phyloP scores from a whole-genome alignment of 2,113 vertebrate genomes.

The Daboia siamensis region DNA sequence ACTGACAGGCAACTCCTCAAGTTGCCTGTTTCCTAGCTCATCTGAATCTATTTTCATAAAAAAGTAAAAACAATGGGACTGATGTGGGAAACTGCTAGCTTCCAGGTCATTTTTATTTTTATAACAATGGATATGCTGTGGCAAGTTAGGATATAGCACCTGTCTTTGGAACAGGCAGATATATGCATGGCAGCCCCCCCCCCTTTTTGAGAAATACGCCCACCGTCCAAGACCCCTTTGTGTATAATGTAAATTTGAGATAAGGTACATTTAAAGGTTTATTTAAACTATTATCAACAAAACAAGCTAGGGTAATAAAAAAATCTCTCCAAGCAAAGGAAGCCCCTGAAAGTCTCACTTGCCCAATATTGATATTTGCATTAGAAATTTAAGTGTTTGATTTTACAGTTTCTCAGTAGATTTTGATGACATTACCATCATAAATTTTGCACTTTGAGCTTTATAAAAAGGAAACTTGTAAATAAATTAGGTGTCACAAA shows the following conservation, averaged over 20 bases:
- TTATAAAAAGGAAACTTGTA: background rate
- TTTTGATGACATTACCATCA: background rate
- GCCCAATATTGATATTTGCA: background rate
- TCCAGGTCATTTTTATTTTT: background rate
- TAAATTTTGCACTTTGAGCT: background rate
- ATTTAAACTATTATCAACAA: background rate
- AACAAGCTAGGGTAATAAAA: background rate
- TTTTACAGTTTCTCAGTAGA: background rate
- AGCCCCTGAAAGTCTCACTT: background rate
- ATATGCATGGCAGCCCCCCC: background rate
- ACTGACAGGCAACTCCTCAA: background rate
- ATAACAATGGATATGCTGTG: background rate
- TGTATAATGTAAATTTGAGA: background rate
- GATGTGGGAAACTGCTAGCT: background rate
- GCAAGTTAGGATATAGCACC: background rate
- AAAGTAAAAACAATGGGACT: background rate
- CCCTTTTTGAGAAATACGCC: background rate
- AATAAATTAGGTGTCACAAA: background rate
- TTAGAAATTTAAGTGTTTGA: background rate
- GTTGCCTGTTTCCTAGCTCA: background rate
- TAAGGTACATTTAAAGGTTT: background rate
- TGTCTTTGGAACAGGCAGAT: background rate
- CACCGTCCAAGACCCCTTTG: background rate
- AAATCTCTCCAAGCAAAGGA: background rate
- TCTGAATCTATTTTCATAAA: background rate